phyloP scores from a whole-genome alignment of 1,140 invertebrate species.

The Harlomillsia oculata region DNA sequence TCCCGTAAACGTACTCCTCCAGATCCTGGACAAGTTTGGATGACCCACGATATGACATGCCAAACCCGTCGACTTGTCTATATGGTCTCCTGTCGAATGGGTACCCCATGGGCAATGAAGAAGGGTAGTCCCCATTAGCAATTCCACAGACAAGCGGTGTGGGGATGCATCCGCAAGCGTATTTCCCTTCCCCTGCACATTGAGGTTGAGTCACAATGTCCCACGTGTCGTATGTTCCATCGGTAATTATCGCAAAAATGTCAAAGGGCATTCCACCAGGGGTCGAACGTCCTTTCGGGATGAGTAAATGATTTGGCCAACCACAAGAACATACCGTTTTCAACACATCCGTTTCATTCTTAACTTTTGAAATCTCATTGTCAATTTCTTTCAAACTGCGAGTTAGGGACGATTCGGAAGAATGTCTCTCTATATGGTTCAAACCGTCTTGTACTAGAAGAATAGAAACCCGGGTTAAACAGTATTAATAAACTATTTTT shows the following conservation, averaged over 20 bases:
- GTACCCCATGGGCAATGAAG: conserved; percentile 38
- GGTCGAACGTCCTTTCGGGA: conserved; percentile 36
- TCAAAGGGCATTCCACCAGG: conserved; percentile 36
- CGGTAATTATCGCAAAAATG: conserved; percentile 37
- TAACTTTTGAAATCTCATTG: not conserved
- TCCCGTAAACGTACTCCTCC: not conserved
- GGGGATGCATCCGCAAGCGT: conserved; percentile 4
- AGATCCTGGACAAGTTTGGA: not conserved
- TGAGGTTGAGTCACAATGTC: not conserved
- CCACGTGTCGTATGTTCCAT: conserved; percentile 26
- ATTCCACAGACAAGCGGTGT: conserved; percentile 38
- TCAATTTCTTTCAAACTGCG: conserved; percentile 2
- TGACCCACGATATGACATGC: not conserved
- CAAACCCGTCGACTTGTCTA: not conserved
- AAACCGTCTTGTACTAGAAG: conserved; percentile 7
- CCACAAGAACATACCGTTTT: conserved; percentile 37
- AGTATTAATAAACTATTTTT: not conserved
- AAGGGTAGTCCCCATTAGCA: conserved; percentile 39
- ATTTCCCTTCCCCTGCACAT: not conserved
- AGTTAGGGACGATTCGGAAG: conserved; percentile 4
- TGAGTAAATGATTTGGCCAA: conserved; percentile 37
- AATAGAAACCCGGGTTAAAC: not conserved
- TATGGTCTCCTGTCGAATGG: conserved; percentile 23
- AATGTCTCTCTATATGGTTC: not conserved
- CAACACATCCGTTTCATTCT: not conserved